Percentiles rank a stretch among this genome's conserved stretches.
These are phyloP conservation scores for Anabacerthia variegaticeps DNA, from an alignment of 2,797 vertebrate genomes.

Conservation along the genomic window DNA sequence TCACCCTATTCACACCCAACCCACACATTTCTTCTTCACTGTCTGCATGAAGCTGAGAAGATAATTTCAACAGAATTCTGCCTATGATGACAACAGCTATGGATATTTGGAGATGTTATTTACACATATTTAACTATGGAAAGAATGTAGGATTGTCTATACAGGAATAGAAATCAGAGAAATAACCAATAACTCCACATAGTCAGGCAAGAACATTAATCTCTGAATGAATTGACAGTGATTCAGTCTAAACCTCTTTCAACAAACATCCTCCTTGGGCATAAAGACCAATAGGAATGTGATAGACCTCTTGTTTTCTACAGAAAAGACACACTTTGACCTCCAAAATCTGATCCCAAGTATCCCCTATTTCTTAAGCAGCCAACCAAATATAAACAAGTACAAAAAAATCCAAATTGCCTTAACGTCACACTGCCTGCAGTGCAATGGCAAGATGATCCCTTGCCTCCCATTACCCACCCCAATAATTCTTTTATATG, in stretches of 20 bases:
- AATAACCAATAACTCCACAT: neutral
- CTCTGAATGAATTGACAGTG: neutral
- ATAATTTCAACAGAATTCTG: neutral
- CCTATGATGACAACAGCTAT: neutral
- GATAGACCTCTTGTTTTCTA: neutral
- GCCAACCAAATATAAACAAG: slow-evolving; percentile 49
- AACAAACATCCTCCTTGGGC: neutral
- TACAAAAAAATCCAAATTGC: slow-evolving; percentile 70
- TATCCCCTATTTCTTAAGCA: slow-evolving; percentile 5
- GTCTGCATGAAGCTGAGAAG: neutral
- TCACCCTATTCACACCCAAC: neutral
- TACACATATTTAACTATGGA: neutral
- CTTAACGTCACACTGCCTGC: slow-evolving; percentile 60
- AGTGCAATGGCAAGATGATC: slow-evolving; percentile 59
- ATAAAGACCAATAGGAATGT: neutral
- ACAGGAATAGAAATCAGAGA: neutral
- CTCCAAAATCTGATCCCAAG: neutral
- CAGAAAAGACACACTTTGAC: neutral
- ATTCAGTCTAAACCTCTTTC: neutral
- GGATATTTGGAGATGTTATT: neutral
- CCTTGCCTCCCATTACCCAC: slow-evolving; percentile 77
- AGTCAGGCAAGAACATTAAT: neutral
- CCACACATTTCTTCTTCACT: neutral
- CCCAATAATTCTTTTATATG: slow-evolving; percentile 83
- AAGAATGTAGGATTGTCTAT: neutral